phyloP scores from a whole-genome alignment of 2,888 invertebrate species.

The Trissoscelio sp. region DNA sequence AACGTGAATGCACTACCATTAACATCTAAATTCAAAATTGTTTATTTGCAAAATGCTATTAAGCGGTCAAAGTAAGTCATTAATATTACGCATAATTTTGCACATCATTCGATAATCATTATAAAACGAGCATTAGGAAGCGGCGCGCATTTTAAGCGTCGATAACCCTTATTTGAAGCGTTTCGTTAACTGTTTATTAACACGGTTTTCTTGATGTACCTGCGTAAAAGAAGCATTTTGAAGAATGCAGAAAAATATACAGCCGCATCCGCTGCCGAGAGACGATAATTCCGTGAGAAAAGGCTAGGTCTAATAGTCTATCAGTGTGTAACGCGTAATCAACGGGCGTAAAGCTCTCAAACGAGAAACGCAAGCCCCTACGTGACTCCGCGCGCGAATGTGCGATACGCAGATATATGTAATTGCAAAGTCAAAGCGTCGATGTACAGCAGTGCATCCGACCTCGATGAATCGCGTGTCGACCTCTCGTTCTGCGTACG shows the following conservation, averaged over 20 bases:
- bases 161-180: conserved; percentile 47
- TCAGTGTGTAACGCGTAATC: conserved; percentile 72
- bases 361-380: conserved; percentile 64
- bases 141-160: not conserved
- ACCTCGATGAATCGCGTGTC: conserved; percentile 70
- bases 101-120: conserved; percentile 38
- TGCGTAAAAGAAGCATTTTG: conserved; percentile 46
- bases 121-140: conserved; percentile 14
- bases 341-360: conserved; percentile 70
- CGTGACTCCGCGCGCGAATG: conserved; percentile 70
- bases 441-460: conserved; percentile 63
- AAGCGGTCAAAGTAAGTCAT: conserved; percentile 18
- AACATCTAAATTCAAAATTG: too few species aligned
- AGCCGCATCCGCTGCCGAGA: conserved; percentile 57
- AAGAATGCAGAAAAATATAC: conserved; percentile 64
- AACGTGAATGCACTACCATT: too few species aligned
- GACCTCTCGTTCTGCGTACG: conserved; percentile 68
- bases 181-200: conserved; percentile 61
- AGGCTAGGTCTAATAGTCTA: conserved; percentile 65
- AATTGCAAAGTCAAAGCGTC: conserved; percentile 68
- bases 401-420: conserved; percentile 69
- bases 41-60: not conserved
- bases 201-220: conserved; percentile 49
- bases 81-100: conserved; percentile 35
- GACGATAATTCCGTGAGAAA: conserved; percentile 66